Evolutionary conservation across 2,797 vertebrate species (phyloP), one percentile per base, ranked within the genome.

Genomic region (Neosilurus hyrtlii): DNA sequence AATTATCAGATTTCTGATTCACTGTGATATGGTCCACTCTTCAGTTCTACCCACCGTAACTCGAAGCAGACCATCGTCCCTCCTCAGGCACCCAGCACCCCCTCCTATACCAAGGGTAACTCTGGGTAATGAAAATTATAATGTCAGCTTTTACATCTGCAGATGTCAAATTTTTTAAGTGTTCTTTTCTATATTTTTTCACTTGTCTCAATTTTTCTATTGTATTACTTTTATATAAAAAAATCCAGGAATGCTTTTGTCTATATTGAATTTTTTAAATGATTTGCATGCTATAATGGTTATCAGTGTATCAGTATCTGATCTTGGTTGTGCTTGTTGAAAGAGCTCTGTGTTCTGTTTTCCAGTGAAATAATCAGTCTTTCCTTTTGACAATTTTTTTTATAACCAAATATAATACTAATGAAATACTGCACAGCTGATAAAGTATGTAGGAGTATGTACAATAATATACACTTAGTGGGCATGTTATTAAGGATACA

Each of bases 111-210:
- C 43, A 30, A 79, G 61, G 59, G 76, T 65, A 79, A 52, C 76
- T 78, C 75, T 63, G 43, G 61, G 76, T 79, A 79, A 79, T 65
- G 20, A 65, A 52, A 79, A 63, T 61, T 18, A 79, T 43, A 65
- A 52, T 79, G n/a, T 2, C 15, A 18, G 18, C 24, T 26, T 24
- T 8, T 14, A 78, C 37, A 75, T 62, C 8, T 78, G 16, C 37
- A 30, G 59, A 37, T 61, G 59, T 75, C 56, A 61, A 4, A 20
- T 22, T 22, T 20, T 30, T 20, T 22, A 57, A 4, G 18, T 11
- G 7, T 2, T n/a, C 22, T 52, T 24, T 9, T 71, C 2, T 37
- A 68, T 30, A 8, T 54, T 73, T 15, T 35, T 30, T 57, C 18
- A 59, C 12, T 73, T 16, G 10, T 71, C 43, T 70, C 16, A 20